Percentiles rank a stretch among this genome's conserved stretches.
Conservation (phyloP, 2,797 vertebrate species). For the Synanceia verrucosa region DNA sequence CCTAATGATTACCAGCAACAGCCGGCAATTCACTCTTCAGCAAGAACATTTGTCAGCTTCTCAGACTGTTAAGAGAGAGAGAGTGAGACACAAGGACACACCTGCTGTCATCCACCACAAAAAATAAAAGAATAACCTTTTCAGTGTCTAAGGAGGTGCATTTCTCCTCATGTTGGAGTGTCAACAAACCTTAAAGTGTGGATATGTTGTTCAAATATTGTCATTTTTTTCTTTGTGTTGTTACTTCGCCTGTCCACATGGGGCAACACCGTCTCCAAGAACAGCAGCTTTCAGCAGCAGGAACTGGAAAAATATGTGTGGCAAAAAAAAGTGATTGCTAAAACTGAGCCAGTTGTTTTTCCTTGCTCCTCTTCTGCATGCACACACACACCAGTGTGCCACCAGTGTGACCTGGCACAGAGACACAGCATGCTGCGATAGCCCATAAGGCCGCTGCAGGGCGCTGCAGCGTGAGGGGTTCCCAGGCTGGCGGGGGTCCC, state of each 20-base stretch:
- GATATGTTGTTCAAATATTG: constrained; percentile 39
- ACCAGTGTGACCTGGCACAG: constrained; percentile 70
- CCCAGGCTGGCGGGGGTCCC: constrained; percentile 73
- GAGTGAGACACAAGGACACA: constrained; percentile 51
- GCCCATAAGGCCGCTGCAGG: constrained; percentile 66
- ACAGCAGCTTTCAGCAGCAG: neutral
- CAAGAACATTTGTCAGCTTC: constrained; percentile 77
- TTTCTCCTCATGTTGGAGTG: constrained; percentile 28
- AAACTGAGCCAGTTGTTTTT: neutral
- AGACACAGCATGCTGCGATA: constrained; percentile 48
- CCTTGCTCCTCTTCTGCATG: constrained; percentile 5
- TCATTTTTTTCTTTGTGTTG: constrained; percentile 26
- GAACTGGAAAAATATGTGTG: constrained; percentile 25
- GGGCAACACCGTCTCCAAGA: constrained; percentile 38
- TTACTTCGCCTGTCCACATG: constrained; percentile 43
- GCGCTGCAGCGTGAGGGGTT: constrained; percentile 61
- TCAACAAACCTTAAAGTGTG: constrained; percentile 49
- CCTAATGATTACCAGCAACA: constrained; percentile 84
- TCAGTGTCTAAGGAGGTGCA: constrained; percentile 24
- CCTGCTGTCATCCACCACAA: constrained; percentile 44
- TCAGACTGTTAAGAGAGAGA: constrained; percentile 55
- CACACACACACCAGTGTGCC: no score
- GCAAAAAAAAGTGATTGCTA: constrained; percentile 14
- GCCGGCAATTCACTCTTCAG: constrained; percentile 80
- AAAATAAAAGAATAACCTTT: constrained; percentile 46